A percentile compares a stretch with the other conserved stretches of the same genome.
These are phyloP conservation scores for Lepidocolaptes lacrymiger DNA, from an alignment of 2,797 vertebrate species.

Conservation along the genomic window DNA sequence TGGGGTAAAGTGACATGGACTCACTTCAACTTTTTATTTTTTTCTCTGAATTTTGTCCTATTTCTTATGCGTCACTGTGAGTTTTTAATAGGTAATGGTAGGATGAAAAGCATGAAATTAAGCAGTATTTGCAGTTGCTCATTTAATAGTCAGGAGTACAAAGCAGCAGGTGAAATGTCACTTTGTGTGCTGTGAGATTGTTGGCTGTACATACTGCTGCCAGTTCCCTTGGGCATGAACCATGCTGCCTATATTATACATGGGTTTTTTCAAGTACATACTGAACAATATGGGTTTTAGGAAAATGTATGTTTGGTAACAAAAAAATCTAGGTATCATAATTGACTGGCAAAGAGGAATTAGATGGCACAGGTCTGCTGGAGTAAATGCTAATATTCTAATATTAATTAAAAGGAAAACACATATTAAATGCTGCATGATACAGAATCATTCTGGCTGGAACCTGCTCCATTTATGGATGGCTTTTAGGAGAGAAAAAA, in stretches of 20 bases:
- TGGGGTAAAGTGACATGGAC: not conserved
- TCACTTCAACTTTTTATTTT: not conserved
- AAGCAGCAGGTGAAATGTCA: not conserved
- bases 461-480: slow-evolving; percentile 1
- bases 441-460: not conserved
- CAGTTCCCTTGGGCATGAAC: not conserved
- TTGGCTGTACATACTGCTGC: not conserved
- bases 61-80: not conserved
- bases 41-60: not conserved
- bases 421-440: not conserved
- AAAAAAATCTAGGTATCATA: not conserved
- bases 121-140: not conserved
- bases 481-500: not conserved
- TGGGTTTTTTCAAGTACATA: not conserved
- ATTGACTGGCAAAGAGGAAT: not conserved
- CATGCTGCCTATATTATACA: not conserved
- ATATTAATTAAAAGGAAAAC: not conserved
- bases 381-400: not conserved
- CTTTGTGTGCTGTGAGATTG: not conserved
- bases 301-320: not conserved
- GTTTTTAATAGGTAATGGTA: not conserved
- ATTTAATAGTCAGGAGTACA: not conserved
- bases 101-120: not conserved
- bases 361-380: not conserved
- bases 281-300: not conserved